Evolutionary conservation across 1,140 invertebrate genomes (phyloP).

Genomic region (Philaenus spumarius): DNA sequence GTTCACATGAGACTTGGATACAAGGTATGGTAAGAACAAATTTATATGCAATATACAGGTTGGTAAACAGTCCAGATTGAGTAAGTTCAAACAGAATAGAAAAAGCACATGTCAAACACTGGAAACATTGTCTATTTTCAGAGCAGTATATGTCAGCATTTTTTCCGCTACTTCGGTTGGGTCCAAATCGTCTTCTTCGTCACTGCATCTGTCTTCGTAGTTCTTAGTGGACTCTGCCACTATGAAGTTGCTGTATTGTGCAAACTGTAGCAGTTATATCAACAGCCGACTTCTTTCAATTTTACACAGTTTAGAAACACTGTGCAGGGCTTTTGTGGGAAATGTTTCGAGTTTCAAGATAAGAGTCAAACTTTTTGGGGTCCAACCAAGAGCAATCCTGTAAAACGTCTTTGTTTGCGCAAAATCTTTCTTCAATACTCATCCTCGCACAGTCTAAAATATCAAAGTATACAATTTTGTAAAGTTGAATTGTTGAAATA

Average conservation of each 20-base stretch:
- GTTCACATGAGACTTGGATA: constrained; percentile 8
- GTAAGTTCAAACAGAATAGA: constrained; percentile 17
- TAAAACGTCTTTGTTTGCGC: constrained; percentile 13
- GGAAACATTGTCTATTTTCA: constrained; percentile 16
- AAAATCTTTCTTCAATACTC: too few relatives aligned
- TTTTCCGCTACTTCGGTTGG: not conserved
- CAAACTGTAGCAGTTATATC: constrained; percentile 16
- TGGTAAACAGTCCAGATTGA: constrained; percentile 16
- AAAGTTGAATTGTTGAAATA: too few relatives aligned
- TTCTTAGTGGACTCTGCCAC: not conserved
- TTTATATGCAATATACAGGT: constrained; percentile 22
- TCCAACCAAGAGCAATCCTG: constrained; percentile 17
- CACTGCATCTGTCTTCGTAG: not conserved
- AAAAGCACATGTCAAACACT: constrained; percentile 19
- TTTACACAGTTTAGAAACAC: constrained; percentile 22
- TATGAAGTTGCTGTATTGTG: not conserved
- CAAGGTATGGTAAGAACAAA: constrained; percentile 3
- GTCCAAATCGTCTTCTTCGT: not conserved
- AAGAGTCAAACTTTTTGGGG: constrained; percentile 17
- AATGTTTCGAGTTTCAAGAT: constrained; percentile 19
- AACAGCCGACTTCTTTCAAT: constrained; percentile 18
- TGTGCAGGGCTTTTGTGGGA: constrained; percentile 14
- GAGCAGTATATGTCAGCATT: constrained; percentile 2
- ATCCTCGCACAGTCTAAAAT: constrained; percentile 16
- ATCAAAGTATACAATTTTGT: constrained; percentile 12